These are phyloP conservation scores for Petaurus breviceps DNA, from an alignment of 2,113 vertebrate species.

Conservation along the genomic window DNA sequence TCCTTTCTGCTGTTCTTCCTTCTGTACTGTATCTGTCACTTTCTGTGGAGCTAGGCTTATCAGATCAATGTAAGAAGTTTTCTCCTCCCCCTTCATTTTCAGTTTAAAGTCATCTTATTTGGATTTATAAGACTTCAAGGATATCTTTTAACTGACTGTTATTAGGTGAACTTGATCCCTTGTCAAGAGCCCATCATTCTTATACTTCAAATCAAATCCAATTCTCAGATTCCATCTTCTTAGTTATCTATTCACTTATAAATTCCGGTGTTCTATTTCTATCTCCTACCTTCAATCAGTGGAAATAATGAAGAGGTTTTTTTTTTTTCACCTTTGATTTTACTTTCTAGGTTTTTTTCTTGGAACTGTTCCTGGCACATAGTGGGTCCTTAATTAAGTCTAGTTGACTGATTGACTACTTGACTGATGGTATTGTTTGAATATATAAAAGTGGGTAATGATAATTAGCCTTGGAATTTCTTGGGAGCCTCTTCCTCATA, in stretches of 20 bases:
- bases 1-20: background rate
- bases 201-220: background rate
- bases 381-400: too few relatives aligned
- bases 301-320: background rate
- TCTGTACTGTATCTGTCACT: background rate
- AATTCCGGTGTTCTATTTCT: background rate
- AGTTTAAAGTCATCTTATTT: background rate
- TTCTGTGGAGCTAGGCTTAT: background rate
- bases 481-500: background rate
- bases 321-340: background rate
- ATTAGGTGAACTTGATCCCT: background rate
- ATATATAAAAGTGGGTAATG: background rate
- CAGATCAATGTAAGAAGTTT: background rate
- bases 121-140: background rate
- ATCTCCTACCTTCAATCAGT: background rate
- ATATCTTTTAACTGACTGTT: background rate
- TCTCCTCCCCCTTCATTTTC: background rate
- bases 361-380: background rate
- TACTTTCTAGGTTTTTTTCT: background rate
- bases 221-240: background rate
- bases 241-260: background rate
- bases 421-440: background rate
- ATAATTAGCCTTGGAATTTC: background rate
- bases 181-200: background rate
- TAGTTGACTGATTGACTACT: background rate